phyloP scores from a whole-genome alignment of 2,888 invertebrate genomes.

The Drosophila tripunctata region DNA sequence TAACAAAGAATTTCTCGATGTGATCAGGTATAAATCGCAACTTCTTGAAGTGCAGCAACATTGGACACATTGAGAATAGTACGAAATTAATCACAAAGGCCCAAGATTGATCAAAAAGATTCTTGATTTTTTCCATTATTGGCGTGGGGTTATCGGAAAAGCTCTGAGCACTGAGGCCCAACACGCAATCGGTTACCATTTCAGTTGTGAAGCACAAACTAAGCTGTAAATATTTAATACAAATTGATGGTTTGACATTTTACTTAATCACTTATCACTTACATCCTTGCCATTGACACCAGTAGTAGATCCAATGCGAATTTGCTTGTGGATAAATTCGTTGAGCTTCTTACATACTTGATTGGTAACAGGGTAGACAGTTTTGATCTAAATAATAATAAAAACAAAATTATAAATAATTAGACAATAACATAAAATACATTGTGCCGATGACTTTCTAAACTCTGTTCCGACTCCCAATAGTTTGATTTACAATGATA shows the following conservation, averaged over 20 bases:
- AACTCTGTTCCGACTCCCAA: no score
- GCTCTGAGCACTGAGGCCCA: slow-evolving; percentile 83
- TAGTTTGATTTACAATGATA: no score
- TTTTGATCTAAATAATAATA: slow-evolving; percentile 10
- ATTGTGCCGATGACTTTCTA: no score
- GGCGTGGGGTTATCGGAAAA: slow-evolving; percentile 57
- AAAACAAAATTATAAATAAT: no score
- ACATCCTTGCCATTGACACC: slow-evolving; percentile 15
- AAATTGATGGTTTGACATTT: no score
- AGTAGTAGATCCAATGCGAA: not conserved
- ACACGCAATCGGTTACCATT: slow-evolving; percentile 72
- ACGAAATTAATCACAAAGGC: not conserved
- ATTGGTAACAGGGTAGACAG: slow-evolving; percentile 13
- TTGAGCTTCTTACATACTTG: slow-evolving; percentile 6
- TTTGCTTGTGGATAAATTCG: not conserved
- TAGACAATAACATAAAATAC: no score
- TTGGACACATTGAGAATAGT: not conserved
- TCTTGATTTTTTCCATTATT: not conserved
- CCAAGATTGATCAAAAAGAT: slow-evolving; percentile 1
- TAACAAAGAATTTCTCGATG: slow-evolving; percentile 10
- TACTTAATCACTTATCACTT: no score
- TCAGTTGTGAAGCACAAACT: slow-evolving; percentile 7
- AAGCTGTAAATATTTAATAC: not conserved
- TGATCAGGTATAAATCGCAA: not conserved
- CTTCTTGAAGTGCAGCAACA: not conserved